Evolutionary conservation across 2,113 vertebrate species (phyloP), one percentile per base, ranked within the genome.

Genomic region (Ciconia boyciana): DNA sequence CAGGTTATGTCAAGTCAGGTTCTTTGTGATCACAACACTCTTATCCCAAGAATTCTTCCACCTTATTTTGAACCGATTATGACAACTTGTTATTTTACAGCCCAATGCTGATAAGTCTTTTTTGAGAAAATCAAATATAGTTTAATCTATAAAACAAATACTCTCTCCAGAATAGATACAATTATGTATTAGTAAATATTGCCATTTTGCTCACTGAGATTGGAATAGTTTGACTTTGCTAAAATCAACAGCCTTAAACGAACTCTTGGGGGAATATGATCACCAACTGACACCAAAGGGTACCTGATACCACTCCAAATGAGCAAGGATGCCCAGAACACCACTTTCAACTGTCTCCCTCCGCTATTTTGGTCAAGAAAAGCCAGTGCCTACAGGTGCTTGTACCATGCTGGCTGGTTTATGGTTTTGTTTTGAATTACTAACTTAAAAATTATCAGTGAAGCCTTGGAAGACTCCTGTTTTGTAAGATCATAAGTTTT

Each of bases 121-220:
- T 87, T 60, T 77, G 43, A 81, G 93, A 95, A 96, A 77, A 83
- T 74, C 66, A 92, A 89, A 91, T 20, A 43, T 1, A 20, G 41
- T 13, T 68, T 82, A 74, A 88, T 21, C 69, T 65, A 69, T 39
- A 91, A 68, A 90, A 94, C 66, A 90, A 94, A 93, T 70, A 75
- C 83, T 90, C 80, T 83, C 34, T 90, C 66, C 52, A 52, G 64
- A 88, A 78, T 1, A 86, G 70, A 93, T 44, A 83, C 12, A 75
- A 69, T 58, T 92, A 83, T 5, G 25, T n/a, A 52, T 75, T n/a
- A 28, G 87, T 69, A 95, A 96, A 95, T 41, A 87, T 24, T 95
- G 71, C 64, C 41, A 2, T 48, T 93, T 58, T 83, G 48, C 52
- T 91, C 41, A 32, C 79, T 28, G 49, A 77, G 49, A 36, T 58